phyloP scores from a whole-genome alignment of 2,888 invertebrate genomes.

The Eupithecia dodoneata region DNA sequence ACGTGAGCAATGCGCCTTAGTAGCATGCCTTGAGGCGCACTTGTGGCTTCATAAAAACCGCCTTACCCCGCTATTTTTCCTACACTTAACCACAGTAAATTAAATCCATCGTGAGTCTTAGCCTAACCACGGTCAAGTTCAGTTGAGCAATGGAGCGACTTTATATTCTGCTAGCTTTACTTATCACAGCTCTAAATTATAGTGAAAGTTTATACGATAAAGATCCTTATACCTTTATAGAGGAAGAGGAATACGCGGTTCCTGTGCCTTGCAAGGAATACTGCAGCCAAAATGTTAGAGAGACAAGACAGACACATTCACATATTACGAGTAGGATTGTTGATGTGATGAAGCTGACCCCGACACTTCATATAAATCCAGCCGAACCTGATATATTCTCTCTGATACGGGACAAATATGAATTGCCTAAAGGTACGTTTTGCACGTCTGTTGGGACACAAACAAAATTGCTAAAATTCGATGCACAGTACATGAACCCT shows the following conservation, averaged over 20 bases:
- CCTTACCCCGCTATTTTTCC: slow-evolving; percentile 25
- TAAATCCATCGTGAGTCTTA: slow-evolving; percentile 41
- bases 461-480: not conserved
- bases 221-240: slow-evolving; percentile 47
- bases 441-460: not conserved
- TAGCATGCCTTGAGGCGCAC: slow-evolving; percentile 15
- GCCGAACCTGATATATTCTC: slow-evolving; percentile 61
- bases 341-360: slow-evolving; percentile 66
- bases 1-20: not conserved
- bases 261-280: slow-evolving; percentile 52
- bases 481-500: not conserved
- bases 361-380: slow-evolving; percentile 56
- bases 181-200: slow-evolving; percentile 31
- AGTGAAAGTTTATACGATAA: slow-evolving; percentile 43
- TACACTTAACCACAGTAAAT: slow-evolving; percentile 16
- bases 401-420: slow-evolving; percentile 65
- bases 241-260: slow-evolving; percentile 56
- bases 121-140: slow-evolving; percentile 47
- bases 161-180: slow-evolving; percentile 28
- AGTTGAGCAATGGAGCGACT: slow-evolving; percentile 39
- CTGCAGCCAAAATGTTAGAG: slow-evolving; percentile 51
- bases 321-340: slow-evolving; percentile 60
- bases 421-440: slow-evolving; percentile 69
- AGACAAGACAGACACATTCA: slow-evolving; percentile 46
- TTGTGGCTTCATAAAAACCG: slow-evolving; percentile 22